Conservation (phyloP, 2,888 invertebrate genomes). For the Hyposoter didymator region DNA sequence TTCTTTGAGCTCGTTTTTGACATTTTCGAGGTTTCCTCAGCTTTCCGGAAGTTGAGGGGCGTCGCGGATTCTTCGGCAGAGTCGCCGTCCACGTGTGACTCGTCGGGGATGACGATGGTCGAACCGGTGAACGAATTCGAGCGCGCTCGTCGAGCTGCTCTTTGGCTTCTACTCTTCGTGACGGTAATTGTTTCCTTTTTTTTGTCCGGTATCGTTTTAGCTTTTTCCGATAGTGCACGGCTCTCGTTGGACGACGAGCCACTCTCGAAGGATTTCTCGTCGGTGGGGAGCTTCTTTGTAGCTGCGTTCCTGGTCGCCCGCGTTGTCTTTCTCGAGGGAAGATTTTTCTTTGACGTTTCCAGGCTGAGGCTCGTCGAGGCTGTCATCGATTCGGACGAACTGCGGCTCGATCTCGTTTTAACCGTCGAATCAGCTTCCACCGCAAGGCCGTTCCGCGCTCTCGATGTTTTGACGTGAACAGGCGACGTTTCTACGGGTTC, state of each 20-base stretch:
- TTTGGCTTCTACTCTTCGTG: background rate
- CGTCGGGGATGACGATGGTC: background rate
- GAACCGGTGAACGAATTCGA: constrained; percentile 48
- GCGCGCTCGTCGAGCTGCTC: constrained; percentile 37
- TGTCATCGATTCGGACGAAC: background rate
- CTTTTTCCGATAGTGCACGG: background rate
- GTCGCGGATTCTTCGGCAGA: constrained; percentile 16
- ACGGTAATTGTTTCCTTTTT: background rate
- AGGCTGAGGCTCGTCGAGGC: background rate
- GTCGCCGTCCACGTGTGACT: background rate
- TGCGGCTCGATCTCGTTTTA: constrained; percentile 11
- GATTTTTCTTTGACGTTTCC: background rate
- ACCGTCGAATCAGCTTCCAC: background rate
- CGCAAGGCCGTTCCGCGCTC: constrained; percentile 8
- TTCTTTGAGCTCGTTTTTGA: constrained; percentile 10
- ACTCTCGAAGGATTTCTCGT: background rate
- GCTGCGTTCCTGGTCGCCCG: background rate
- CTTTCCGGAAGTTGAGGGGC: background rate
- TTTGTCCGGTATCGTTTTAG: background rate
- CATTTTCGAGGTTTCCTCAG: background rate
- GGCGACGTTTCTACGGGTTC: background rate
- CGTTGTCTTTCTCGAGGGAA: background rate
- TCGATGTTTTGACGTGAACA: background rate
- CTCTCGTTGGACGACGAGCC: background rate
- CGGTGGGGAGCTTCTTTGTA: background rate